Evolutionary conservation across 2,797 vertebrate genomes (phyloP), one percentile per base, ranked within the genome.

Genomic region (Acrossocheilus wenchowensis): DNA sequence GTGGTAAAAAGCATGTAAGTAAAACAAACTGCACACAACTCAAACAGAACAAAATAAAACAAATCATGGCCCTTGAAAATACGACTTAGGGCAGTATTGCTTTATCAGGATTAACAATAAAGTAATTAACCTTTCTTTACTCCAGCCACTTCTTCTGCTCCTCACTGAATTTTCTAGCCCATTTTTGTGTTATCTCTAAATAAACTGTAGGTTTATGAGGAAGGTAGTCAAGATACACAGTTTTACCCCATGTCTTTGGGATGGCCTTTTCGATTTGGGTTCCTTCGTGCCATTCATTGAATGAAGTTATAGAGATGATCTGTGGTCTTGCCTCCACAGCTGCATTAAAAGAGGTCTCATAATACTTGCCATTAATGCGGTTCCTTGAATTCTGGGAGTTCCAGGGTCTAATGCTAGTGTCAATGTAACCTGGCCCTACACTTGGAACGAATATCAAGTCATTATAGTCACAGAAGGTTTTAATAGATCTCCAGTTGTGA

Each of bases 271-370:
- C 98, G 82, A 99, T 99, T 90, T 99, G 98, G 60, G 98, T 98
- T 72, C 98, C 98, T 92, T 99, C 98, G 1, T 99, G 98, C 98
- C 98, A 99, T 84, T 99, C 98, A 66, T 99, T 99, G 88, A 99
- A 99, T 45, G 98, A 99, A 0, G 98, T 99, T 80, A 99, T 95
- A 0, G 98, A 98, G 89, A 99, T 96, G 23, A 98, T 93, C 91
- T 96, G 95, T 1, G 98, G 96, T 15, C 94, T 93, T 36, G 96
- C 94, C 43, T 96, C 87, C 57, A 99, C 89, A 0, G 98, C 98
- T 0, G 96, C 95, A 4, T 93, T 96, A 85, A 99, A 94, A 0
- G 97, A 95, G 11, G 94, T 97, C 91, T 99, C 98, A 6, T 98
- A 99, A 87, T 99, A 99, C 88, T 97, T 98, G 21, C 98, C 98